Base-by-base conservation (phyloP, 2,888 invertebrate genomes). In the Tigriopus californicus region DNA sequence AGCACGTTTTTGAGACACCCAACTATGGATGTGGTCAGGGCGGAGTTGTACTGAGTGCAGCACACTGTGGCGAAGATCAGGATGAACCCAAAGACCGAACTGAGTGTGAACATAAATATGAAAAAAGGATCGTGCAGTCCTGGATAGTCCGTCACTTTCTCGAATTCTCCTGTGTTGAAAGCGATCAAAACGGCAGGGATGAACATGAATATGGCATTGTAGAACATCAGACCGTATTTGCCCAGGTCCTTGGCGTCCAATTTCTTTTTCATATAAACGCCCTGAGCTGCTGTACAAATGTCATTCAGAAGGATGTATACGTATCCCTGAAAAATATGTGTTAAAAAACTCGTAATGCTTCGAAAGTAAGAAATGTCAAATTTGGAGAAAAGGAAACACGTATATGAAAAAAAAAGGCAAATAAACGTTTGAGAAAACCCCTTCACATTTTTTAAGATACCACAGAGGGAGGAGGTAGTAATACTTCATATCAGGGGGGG, bases 1-100 rank as follows among this genome's bases (percentile, higher is more conserved):
- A 91, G 80, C 65, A 98, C 86, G 74, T 98, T 98, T 76, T 98
- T 98, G 60, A 98, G 76, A 68, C 97, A 95, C 5, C 98, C 98
- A 64, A 98, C 89, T 62, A 98, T 94, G 5, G 95, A 94, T 1
- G 98, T 98, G 0, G 98, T 98, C 53, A 98, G 75, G n/a, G 98
- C 95, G 61, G 95, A 95, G 72, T 98, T 98, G 71, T 87, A 81
- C 67, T 86, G 82, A 0, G 97, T 98, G 73, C 98, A 98, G 47
- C 97, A 71, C 67, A 98, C 85, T 13, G 92, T 87, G 70, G 92
- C 88, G 71, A 94, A 97, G 49, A 88, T 89, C 56, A 98, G 75
- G 53, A 98, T 76, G 71, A 97, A 97, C 0, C 98, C 97, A 90
- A 98, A 92, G 12, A 92, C 74, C 72, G 95, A 97, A 0, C 95